Percentiles rank a stretch among this genome's conserved stretches.
These are phyloP conservation scores for Galerucella nymphaeae DNA, from an alignment of 2,888 invertebrate species.

Conservation along the genomic window DNA sequence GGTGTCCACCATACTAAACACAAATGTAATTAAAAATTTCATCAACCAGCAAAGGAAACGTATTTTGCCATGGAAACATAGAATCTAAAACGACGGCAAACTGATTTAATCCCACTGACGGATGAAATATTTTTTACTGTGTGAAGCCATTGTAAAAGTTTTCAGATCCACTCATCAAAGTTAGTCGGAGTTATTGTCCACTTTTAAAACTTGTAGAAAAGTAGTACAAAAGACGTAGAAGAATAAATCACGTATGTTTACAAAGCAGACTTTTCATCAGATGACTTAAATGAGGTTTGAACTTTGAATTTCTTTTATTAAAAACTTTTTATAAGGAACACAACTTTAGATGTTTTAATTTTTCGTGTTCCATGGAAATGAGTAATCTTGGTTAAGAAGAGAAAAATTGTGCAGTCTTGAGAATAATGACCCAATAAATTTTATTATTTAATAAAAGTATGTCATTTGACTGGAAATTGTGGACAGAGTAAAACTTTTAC, in stretches of 20 bases:
- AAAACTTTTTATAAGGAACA: background rate
- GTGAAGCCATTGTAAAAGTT: background rate
- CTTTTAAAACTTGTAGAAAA: slow-evolving; percentile 47
- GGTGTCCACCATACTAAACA: too few species aligned
- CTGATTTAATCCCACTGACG: background rate
- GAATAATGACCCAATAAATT: background rate
- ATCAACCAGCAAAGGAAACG: too few species aligned
- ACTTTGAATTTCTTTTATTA: slow-evolving; percentile 8
- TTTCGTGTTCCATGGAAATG: background rate
- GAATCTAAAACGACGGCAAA: background rate
- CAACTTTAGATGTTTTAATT: slow-evolving; percentile 2
- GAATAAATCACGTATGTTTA: slow-evolving; percentile 51
- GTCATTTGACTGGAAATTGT: too few species aligned
- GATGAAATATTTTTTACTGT: background rate
- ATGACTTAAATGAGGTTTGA: slow-evolving; percentile 14
- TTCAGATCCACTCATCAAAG: background rate
- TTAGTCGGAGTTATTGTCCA: slow-evolving; percentile 44
- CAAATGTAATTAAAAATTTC: too few species aligned
- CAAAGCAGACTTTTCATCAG: slow-evolving; percentile 32
- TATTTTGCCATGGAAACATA: background rate
- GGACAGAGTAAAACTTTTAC: too few species aligned
- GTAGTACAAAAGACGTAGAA: slow-evolving; percentile 48
- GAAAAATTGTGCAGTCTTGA: background rate
- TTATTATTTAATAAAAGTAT: too few species aligned
- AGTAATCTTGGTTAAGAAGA: background rate